Percentiles rank a stretch among this genome's conserved stretches.
These are phyloP conservation scores for Scaptomyza pallida DNA, from an alignment of 1,140 invertebrate species.

Conservation along the genomic window DNA sequence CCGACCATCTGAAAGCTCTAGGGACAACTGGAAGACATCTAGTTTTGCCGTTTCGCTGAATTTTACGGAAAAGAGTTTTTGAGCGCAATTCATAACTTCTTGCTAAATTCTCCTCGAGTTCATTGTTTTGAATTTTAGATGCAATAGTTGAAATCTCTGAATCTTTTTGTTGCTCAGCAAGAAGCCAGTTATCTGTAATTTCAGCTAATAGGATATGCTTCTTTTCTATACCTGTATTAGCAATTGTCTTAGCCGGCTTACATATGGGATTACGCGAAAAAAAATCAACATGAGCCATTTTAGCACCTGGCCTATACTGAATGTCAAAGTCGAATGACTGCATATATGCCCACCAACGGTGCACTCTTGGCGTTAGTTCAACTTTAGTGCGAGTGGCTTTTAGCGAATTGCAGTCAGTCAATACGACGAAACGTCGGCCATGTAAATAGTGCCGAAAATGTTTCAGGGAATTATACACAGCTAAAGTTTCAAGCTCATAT, in stretches of 20 bases:
- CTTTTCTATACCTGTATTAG: too few relatives aligned
- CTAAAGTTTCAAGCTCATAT: slow-evolving; percentile 78
- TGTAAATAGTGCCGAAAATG: slow-evolving; percentile 72
- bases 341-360: not conserved
- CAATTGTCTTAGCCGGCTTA: too few relatives aligned
- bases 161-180: slow-evolving; percentile 9
- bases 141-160: not conserved
- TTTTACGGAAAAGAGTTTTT: not conserved
- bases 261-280: not conserved
- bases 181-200: not conserved
- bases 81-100: too few relatives aligned
- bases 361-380: not conserved
- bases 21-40: too few relatives aligned
- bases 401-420: not conserved
- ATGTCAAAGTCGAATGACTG: not conserved
- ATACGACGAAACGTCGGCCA: not conserved
- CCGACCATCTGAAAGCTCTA: not conserved
- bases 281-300: slow-evolving; percentile 5
- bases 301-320: not conserved
- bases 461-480: slow-evolving; percentile 64
- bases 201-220: not conserved
- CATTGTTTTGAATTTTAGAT: not conserved
- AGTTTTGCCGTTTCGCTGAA: not conserved
- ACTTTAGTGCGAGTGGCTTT: not conserved
- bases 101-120: not conserved